Evolutionary conservation across 2,888 invertebrate genomes (phyloP).

Genomic region (Sinohyriopsis cumingii): DNA sequence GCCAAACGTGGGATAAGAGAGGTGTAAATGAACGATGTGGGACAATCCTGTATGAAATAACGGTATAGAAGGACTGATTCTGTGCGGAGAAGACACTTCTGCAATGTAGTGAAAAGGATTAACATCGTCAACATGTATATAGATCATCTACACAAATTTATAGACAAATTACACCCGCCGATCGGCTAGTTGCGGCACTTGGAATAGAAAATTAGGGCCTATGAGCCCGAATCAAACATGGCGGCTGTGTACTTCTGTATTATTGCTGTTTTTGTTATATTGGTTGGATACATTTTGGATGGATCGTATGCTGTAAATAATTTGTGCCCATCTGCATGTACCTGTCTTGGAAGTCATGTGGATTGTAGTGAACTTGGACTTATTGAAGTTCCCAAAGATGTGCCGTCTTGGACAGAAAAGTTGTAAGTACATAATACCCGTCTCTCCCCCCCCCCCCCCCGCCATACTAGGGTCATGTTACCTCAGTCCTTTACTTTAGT

Average conservation of each 20-base stretch:
- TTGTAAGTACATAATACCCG: slow-evolving; percentile 81
- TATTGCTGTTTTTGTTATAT: slow-evolving; percentile 61
- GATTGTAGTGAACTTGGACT: slow-evolving; percentile 84
- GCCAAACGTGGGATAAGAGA: slow-evolving; percentile 39
- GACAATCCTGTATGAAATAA: slow-evolving; percentile 16
- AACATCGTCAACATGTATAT: slow-evolving; percentile 1
- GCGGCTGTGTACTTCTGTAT: slow-evolving; percentile 64
- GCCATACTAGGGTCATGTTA: neutral
- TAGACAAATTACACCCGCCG: too few species aligned
- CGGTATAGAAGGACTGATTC: slow-evolving; percentile 12
- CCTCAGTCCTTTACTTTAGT: neutral
- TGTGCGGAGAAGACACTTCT: slow-evolving; percentile 11
- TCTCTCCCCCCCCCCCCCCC: slow-evolving; percentile 4
- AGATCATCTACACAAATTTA: slow-evolving; percentile 2
- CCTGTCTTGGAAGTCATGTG: slow-evolving; percentile 82
- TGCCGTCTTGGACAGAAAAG: slow-evolving; percentile 84
- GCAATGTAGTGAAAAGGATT: slow-evolving; percentile 11
- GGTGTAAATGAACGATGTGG: slow-evolving; percentile 29
- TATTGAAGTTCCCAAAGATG: slow-evolving; percentile 79
- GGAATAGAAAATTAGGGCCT: slow-evolving; percentile 17
- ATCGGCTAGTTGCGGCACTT: too few species aligned
- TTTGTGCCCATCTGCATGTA: slow-evolving; percentile 80
- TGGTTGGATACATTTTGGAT: slow-evolving; percentile 37
- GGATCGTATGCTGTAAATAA: slow-evolving; percentile 31
- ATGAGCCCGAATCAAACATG: slow-evolving; percentile 58